These are phyloP conservation scores for Periparus ater DNA, from an alignment of 2,797 vertebrate genomes.

Conservation along the genomic window DNA sequence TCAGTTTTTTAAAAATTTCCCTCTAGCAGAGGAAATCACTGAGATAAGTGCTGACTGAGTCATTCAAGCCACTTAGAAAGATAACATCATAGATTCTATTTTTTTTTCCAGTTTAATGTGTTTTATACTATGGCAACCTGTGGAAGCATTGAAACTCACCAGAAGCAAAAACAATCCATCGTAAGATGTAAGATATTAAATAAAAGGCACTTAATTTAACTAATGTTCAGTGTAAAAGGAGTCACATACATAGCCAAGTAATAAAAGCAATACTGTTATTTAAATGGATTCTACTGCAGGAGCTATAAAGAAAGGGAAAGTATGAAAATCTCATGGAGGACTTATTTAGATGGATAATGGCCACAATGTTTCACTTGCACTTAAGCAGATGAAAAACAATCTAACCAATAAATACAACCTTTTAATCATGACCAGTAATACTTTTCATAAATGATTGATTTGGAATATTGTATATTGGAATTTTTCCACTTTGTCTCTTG, in stretches of 20 bases:
- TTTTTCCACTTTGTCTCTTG: not conserved
- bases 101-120: conserved; percentile 16
- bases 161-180: not conserved
- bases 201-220: conserved; percentile 40
- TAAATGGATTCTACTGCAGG: not conserved
- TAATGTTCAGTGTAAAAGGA: not conserved
- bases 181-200: not conserved
- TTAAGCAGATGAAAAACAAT: conserved; percentile 9
- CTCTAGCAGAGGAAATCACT: not conserved
- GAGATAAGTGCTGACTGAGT: not conserved
- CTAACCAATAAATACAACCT: not conserved
- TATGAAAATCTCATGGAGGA: not conserved
- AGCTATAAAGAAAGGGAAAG: not conserved
- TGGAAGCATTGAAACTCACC: not conserved
- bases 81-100: not conserved
- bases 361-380: not conserved
- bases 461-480: not conserved
- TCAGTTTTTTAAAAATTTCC: not conserved
- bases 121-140: not conserved
- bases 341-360: not conserved
- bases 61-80: not conserved
- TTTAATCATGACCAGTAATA: not conserved
- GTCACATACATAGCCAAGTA: not conserved
- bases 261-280: conserved; percentile 5
- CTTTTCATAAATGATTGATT: not conserved